Evolutionary conservation across 1,140 invertebrate genomes (phyloP), one percentile per base, ranked within the genome.

Genomic region (Dolichoris vasculosae): DNA sequence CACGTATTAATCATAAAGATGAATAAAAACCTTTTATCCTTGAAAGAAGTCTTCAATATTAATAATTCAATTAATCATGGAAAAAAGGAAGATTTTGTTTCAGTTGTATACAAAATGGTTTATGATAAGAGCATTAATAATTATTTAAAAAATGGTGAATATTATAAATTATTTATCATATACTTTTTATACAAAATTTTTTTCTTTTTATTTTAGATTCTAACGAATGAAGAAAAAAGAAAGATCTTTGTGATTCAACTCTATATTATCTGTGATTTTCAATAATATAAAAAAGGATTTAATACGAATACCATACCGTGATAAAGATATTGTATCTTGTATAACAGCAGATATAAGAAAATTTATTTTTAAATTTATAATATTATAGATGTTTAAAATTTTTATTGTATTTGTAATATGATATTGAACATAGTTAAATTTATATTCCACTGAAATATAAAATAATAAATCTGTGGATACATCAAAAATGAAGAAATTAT

Each of bases 401-500:
- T n/a, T 67, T 78, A 78, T 84, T 32, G 83, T 35, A 69, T 81
- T 86, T 67, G 77, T 88, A 95, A 93, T 95, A 95, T 92, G 92
- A 46, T 46, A 7, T 95, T 71, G 95, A 96, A n/a, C n/a, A n/a
- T n/a, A n/a, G n/a, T n/a, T n/a, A n/a, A n/a, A n/a, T n/a, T n/a
- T n/a, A n/a, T n/a, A n/a, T n/a, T n/a, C n/a, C n/a, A n/a, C n/a
- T n/a, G n/a, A n/a, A n/a, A n/a, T n/a, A n/a, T n/a, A n/a, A n/a
- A n/a, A n/a, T n/a, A n/a, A n/a, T n/a, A n/a, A n/a, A n/a, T n/a
- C n/a, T n/a, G n/a, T n/a, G n/a, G n/a, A n/a, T n/a, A n/a, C n/a
- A n/a, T n/a, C n/a, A n/a, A n/a, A n/a, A n/a, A n/a, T n/a, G 94
- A 82, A 94, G 94, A 87, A 93, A 95, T 89, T 96, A 96, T 88